A percentile compares a stretch with the other conserved stretches of the same genome.
Conservation (phyloP, 2,113 vertebrate genomes). For the Pachycephala philippinensis region DNA sequence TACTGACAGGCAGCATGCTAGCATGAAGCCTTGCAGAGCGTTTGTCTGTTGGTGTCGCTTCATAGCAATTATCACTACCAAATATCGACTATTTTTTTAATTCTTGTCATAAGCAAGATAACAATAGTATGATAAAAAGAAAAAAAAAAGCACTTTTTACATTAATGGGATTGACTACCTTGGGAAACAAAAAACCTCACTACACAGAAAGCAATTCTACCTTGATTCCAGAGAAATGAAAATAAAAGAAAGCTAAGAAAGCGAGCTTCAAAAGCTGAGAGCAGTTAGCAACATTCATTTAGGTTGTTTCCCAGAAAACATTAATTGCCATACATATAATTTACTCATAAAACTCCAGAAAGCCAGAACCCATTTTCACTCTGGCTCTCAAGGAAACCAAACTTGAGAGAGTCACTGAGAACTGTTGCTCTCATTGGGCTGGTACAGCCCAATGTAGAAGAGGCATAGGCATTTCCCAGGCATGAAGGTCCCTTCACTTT, state of each 20-base stretch:
- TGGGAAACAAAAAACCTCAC: not conserved
- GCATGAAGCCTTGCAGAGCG: not conserved
- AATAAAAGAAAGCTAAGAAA: not conserved
- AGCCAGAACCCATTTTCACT: not conserved
- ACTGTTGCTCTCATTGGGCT: accelerated
- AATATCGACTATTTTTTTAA: not conserved
- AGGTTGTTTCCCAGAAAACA: not conserved
- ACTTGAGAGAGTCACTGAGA: not conserved
- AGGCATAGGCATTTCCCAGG: not conserved
- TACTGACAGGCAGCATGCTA: not conserved
- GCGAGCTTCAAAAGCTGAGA: not conserved
- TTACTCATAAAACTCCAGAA: not conserved
- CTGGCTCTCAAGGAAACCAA: not conserved
- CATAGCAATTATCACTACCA: not conserved
- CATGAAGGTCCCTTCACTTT: not conserved
- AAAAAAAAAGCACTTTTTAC: not conserved
- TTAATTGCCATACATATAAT: not conserved
- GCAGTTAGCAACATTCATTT: not conserved
- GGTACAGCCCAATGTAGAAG: accelerated
- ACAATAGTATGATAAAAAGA: not conserved
- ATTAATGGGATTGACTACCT: not conserved
- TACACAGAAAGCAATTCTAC: not conserved
- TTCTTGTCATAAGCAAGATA: not conserved
- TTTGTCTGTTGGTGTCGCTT: not conserved
- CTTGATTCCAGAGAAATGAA: not conserved